These are phyloP conservation scores for Bicyclus anynana DNA, from an alignment of 1,140 invertebrate genomes.

Conservation along the genomic window DNA sequence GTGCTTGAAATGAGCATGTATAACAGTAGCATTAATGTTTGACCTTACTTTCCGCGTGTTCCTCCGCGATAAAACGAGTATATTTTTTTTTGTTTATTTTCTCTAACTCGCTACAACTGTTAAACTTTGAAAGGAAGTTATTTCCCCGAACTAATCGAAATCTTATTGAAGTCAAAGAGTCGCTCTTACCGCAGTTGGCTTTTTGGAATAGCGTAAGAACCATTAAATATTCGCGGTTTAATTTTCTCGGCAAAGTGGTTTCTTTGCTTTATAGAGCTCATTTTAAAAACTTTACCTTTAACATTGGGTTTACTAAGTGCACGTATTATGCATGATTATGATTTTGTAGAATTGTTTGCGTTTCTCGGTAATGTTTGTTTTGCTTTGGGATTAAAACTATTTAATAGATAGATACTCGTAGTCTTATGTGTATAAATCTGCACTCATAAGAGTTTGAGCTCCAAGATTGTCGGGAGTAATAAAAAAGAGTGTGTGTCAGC, in stretches of 20 bases:
- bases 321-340: no score
- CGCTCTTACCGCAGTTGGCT: constrained; percentile 55
- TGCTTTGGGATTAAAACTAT: no score
- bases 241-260: constrained; percentile 62
- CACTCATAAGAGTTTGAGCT: no score
- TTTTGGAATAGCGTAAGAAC: constrained; percentile 65
- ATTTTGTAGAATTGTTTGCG: no score
- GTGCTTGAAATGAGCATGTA: no score
- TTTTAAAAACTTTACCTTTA: constrained; percentile 28
- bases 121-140: constrained; percentile 28
- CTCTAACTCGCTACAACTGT: neutral
- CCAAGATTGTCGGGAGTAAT: no score
- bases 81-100: neutral
- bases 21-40: no score
- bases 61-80: neutral
- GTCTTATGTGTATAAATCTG: no score
- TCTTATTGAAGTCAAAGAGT: constrained; percentile 60
- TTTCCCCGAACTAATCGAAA: constrained; percentile 54
- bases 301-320: neutral
- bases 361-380: no score
- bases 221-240: constrained; percentile 68
- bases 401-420: no score
- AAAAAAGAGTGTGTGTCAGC: no score
- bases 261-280: constrained; percentile 39
- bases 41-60: no score